These are phyloP conservation scores for Bombus confusus DNA, from an alignment of 1,140 invertebrate genomes.

Conservation along the genomic window DNA sequence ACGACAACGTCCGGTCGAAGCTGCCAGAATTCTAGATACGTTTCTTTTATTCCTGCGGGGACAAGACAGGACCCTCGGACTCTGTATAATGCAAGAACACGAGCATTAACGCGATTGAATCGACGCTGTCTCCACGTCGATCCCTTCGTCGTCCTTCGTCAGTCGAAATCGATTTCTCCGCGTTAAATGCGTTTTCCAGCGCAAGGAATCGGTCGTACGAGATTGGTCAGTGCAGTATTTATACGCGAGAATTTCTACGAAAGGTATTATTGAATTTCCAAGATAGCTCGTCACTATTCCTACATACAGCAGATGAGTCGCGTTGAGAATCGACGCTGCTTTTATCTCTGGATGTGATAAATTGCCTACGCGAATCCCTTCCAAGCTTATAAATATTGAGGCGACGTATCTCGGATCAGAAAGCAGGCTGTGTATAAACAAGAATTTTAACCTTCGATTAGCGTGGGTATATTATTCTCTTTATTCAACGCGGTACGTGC, in stretches of 20 bases:
- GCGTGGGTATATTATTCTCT: not conserved
- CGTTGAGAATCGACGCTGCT: not conserved
- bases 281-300: slow-evolving; percentile 61
- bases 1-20: slow-evolving; percentile 26
- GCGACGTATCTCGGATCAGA: not conserved
- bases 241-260: slow-evolving; percentile 34
- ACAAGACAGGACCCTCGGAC: slow-evolving; percentile 16
- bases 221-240: slow-evolving; percentile 38
- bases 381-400: slow-evolving; percentile 51
- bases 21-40: slow-evolving; percentile 37
- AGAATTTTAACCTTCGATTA: not conserved
- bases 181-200: not conserved
- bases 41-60: slow-evolving; percentile 29
- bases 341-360: slow-evolving; percentile 1
- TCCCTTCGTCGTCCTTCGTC: not conserved
- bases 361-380: not conserved
- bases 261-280: slow-evolving; percentile 62
- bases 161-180: not conserved
- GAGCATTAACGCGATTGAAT: slow-evolving; percentile 72
- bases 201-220: not conserved
- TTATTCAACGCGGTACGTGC: not conserved
- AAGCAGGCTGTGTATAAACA: not conserved
- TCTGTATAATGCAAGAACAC: slow-evolving; percentile 65
- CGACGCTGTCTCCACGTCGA: slow-evolving; percentile 28
- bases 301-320: slow-evolving; percentile 54